A percentile compares a stretch with the other conserved stretches of the same genome.
phyloP scores from a whole-genome alignment of 1,140 invertebrate genomes.

The Lutraria rhynchaena region DNA sequence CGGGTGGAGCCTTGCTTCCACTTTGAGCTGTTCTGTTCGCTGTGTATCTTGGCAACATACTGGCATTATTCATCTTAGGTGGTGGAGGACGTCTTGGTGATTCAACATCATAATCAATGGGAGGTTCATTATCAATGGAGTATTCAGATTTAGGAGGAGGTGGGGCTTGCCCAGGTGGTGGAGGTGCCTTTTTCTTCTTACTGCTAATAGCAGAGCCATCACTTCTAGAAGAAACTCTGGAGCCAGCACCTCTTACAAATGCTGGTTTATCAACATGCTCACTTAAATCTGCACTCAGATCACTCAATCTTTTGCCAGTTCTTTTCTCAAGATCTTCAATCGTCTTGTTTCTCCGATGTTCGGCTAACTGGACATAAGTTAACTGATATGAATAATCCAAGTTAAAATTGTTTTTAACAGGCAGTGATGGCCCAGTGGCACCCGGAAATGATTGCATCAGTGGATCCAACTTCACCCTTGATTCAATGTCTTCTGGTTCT shows the following conservation, averaged over 20 bases:
- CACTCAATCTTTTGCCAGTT: conserved; percentile 64
- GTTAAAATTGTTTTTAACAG: conserved; percentile 68
- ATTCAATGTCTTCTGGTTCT: conserved; percentile 70
- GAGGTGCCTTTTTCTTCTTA: conserved; percentile 71
- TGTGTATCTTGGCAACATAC: conserved; percentile 36
- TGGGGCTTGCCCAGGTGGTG: conserved; percentile 43
- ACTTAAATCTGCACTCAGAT: conserved; percentile 63
- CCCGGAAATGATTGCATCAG: conserved; percentile 60
- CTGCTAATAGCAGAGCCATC: conserved; percentile 66
- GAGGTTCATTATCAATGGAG: conserved; percentile 63
- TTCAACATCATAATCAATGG: conserved; percentile 68
- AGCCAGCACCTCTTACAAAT: conserved; percentile 32
- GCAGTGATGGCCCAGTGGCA: conserved; percentile 67
- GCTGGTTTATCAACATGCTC: conserved; percentile 36
- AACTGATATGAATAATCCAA: conserved; percentile 70
- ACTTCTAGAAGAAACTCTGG: conserved; percentile 52
- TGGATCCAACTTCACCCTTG: conserved; percentile 62
- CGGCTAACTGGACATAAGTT: conserved; percentile 72
- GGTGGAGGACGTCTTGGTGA: conserved; percentile 40
- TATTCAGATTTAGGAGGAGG: conserved; percentile 21
- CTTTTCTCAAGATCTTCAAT: conserved; percentile 62
- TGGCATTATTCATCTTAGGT: neutral
- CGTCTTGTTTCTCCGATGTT: conserved; percentile 64
- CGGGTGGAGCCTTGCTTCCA: conserved; percentile 14
- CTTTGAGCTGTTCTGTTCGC: neutral